Evolutionary conservation across 2,113 vertebrate species (phyloP).

Genomic region (Synodontis membranacea): DNA sequence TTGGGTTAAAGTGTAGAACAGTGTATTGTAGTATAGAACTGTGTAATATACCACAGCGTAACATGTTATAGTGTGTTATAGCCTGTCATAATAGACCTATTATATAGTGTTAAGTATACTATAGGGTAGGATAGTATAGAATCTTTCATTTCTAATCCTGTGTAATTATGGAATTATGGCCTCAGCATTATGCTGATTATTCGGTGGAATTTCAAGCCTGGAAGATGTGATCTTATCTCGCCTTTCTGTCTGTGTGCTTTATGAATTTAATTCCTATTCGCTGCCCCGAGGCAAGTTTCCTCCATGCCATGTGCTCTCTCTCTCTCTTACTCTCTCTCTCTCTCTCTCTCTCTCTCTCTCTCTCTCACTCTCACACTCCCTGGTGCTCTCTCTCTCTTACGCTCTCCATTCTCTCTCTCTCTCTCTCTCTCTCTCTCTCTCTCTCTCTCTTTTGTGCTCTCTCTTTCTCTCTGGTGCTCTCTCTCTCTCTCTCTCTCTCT

Average conservation of each 20-base stretch:
- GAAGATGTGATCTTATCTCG: conserved; percentile 44
- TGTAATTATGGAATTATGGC: not conserved
- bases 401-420: conserved; percentile 34
- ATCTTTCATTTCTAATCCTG: not conserved
- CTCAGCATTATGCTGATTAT: conserved; percentile 2
- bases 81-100: not conserved
- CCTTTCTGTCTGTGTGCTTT: conserved; percentile 1
- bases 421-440: conserved; percentile 29
- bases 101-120: not conserved
- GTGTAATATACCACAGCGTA: not conserved
- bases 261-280: conserved; percentile 59
- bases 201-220: not conserved
- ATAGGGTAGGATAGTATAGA: not conserved
- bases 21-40: not conserved
- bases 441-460: conserved; percentile 12
- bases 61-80: not conserved
- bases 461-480: conserved; percentile 44
- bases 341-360: conserved; percentile 42
- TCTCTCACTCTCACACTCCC: too few relatives aligned
- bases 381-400: conserved; percentile 17
- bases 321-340: conserved; percentile 31
- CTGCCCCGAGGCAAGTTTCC: conserved; percentile 63
- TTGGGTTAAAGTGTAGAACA: not conserved
- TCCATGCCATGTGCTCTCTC: conserved; percentile 58
- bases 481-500: conserved; percentile 33